Evolutionary conservation across 2,888 invertebrate genomes (phyloP), one percentile per base, ranked within the genome.

Genomic region (Strigamia crassipes): DNA sequence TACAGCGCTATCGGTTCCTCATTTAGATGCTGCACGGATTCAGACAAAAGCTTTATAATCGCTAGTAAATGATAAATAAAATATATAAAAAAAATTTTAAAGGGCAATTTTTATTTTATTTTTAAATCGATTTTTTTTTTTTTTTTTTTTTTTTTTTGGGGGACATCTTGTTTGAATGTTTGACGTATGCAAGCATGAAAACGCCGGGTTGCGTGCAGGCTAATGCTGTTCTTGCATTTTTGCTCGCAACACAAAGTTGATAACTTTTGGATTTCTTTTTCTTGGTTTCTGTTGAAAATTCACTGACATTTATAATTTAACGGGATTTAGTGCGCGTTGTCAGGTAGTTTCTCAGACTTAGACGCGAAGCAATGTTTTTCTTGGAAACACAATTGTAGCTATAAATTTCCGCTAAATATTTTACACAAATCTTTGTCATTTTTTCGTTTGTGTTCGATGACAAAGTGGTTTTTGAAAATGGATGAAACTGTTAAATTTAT

Each of bases 241-340:
- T 6, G 6, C 34, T 34, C 34, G 6, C 10, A 42, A 61, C 10
- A 61, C 12, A 10, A 61, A 61, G 18, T 61, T 21, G 23, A 8
- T n/a, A 12, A 27, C 27, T 27, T 27, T 27, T 27, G 3, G 3
- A 27, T 27, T 12, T 23, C 21, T 18, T 61, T 61, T 61, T 61
- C 12, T 4, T 51, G n/a, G 51, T 51, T 12, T 51, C 61, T 21
- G 21, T 23, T n/a, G 61, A 23, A 61, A 61, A 61, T 61, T 23
- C 61, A 61, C 18, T 61, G 61, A 21, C 61, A 61, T 61, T 18
- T 61, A 61, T 61, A 61, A 61, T 61, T 61, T 61, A 61, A 61
- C 38, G 23, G 61, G 61, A 61, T 61, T 61, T 46, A 46, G 46
- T n/a, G n/a, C 46, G 15, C 46, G 46, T 46, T 46, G 46, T 46